These are phyloP conservation scores for Tupaia tana DNA, from an alignment of 2,113 vertebrate genomes.

Conservation along the genomic window DNA sequence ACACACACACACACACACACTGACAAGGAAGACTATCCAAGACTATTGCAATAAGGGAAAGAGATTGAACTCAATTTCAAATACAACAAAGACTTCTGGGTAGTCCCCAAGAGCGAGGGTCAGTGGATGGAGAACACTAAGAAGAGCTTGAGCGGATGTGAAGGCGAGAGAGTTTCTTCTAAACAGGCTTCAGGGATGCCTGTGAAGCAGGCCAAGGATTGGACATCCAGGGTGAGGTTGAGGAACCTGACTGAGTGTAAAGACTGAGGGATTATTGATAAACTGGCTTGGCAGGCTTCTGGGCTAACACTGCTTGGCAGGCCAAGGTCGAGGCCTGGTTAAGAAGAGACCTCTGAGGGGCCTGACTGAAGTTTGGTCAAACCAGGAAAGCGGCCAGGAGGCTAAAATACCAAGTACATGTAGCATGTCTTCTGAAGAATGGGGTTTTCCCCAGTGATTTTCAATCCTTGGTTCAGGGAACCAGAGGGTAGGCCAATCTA, in stretches of 20 bases:
- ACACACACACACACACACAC: too few species aligned
- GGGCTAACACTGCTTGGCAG: background rate
- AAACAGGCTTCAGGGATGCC: background rate
- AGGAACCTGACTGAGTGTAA: background rate
- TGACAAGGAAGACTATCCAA: background rate
- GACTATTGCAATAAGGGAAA: background rate
- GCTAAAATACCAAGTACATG: rapidly evolving
- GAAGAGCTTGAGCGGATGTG: background rate
- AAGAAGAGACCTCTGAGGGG: background rate
- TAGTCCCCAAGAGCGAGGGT: background rate
- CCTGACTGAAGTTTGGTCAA: background rate
- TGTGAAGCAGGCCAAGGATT: background rate
- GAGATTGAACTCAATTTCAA: background rate
- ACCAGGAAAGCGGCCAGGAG: background rate
- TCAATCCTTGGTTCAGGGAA: background rate
- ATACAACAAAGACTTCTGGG: background rate
- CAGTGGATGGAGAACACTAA: background rate
- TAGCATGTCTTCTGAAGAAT: background rate
- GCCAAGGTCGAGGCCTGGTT: too few species aligned
- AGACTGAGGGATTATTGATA: background rate
- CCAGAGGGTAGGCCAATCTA: background rate
- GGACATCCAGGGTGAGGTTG: background rate
- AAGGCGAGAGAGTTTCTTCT: background rate
- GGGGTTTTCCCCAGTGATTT: background rate
- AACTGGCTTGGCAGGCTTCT: background rate